Evolutionary conservation across 92 coral and sea anemone genomes (phyloP).

Genomic region (Actinostola sp.): DNA sequence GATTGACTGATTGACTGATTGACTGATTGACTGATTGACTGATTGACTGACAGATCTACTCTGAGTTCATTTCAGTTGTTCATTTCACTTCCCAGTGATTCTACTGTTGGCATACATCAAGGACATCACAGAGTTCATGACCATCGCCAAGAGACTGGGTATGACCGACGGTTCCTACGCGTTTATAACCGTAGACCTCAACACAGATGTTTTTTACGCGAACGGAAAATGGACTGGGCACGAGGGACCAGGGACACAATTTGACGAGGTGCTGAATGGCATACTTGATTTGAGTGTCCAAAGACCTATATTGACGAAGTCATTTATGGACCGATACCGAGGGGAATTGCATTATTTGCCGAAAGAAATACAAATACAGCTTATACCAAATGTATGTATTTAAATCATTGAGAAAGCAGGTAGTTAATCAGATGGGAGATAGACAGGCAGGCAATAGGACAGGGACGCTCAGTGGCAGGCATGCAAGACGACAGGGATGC

Average conservation of each 20-base stretch:
- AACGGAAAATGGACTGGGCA: slow-evolving; percentile 73
- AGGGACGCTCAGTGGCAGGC: too few relatives aligned
- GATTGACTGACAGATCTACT: too few relatives aligned
- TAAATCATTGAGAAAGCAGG: not conserved
- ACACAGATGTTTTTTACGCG: slow-evolving; percentile 73
- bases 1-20: too few relatives aligned
- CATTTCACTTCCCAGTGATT: slow-evolving; percentile 42
- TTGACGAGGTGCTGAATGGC: slow-evolving; percentile 61
- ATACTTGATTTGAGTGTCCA: slow-evolving; percentile 78
- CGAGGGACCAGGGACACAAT: slow-evolving; percentile 63
- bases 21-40: too few relatives aligned
- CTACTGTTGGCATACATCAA: slow-evolving; percentile 66
- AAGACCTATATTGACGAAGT: slow-evolving; percentile 56
- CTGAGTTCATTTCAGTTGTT: not conserved
- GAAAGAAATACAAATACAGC: slow-evolving; percentile 20
- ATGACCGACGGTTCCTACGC: slow-evolving; percentile 78
- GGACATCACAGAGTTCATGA: slow-evolving; percentile 62
- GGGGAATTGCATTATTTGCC: slow-evolving; percentile 27
- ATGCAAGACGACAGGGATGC: too few relatives aligned
- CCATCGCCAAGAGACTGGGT: slow-evolving; percentile 55
- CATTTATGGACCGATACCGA: slow-evolving; percentile 50
- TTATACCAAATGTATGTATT: slow-evolving; percentile 34
- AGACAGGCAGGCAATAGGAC: too few relatives aligned
- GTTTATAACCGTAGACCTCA: slow-evolving; percentile 73
- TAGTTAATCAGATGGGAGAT: too few relatives aligned